These are phyloP conservation scores for Myopa tessellatipennis DNA, from an alignment of 2,888 invertebrate genomes.

Conservation along the genomic window DNA sequence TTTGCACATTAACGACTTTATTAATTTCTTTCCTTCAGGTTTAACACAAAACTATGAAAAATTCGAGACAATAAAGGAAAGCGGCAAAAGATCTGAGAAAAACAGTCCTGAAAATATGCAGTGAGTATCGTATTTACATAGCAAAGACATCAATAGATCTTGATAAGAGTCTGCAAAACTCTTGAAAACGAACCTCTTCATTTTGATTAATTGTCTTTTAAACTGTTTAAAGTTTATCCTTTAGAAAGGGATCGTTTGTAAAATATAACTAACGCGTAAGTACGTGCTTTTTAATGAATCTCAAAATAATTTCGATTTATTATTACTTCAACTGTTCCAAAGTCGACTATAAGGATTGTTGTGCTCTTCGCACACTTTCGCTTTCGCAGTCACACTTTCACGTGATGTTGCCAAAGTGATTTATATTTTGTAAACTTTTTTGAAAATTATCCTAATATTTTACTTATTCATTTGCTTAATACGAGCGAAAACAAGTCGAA, in stretches of 20 bases:
- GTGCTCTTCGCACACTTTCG: background rate
- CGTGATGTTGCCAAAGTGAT: background rate
- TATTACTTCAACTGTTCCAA: too few relatives aligned
- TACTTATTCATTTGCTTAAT: too few relatives aligned
- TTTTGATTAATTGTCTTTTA: too few relatives aligned
- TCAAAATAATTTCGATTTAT: too few relatives aligned
- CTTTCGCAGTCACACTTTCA: background rate
- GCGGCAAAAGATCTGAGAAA: slow-evolving; percentile 76
- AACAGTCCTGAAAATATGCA: slow-evolving; percentile 76
- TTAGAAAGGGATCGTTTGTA: background rate
- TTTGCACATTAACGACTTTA: slow-evolving; percentile 30
- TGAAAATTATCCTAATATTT: background rate
- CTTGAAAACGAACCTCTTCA: too few relatives aligned
- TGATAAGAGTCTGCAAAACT: too few relatives aligned
- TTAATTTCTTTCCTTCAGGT: slow-evolving; percentile 69
- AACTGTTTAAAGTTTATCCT: background rate
- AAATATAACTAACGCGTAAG: too few relatives aligned
- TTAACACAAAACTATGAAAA: slow-evolving; percentile 85
- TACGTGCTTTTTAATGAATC: too few relatives aligned
- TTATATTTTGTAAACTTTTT: background rate
- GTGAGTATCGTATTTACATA: slow-evolving; percentile 67
- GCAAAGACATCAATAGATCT: too few relatives aligned
- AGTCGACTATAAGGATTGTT: background rate
- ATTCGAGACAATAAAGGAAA: slow-evolving; percentile 79
- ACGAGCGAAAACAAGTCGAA: too few relatives aligned